Conservation (phyloP, 2,113 vertebrate genomes). For the Platycercus adscitus region DNA sequence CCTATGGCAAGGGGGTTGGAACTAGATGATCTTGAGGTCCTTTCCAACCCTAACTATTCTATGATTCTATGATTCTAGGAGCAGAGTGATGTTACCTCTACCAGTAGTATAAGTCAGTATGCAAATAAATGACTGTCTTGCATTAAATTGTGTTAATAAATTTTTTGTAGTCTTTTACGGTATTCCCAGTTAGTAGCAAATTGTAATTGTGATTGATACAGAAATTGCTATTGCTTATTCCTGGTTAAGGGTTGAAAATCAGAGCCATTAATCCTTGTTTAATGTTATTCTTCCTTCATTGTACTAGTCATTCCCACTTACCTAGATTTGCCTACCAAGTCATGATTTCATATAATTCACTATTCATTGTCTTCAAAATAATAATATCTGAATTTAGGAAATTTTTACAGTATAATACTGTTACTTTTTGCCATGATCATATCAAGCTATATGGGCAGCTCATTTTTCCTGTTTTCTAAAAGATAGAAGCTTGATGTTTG, state of each 20-base stretch:
- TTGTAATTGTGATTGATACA: neutral
- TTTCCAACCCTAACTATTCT: too few species aligned
- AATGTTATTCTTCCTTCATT: neutral
- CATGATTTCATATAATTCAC: neutral
- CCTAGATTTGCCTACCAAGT: neutral
- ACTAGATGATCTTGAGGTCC: too few species aligned
- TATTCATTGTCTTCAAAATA: neutral
- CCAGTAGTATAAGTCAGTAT: neutral
- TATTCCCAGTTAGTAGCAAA: neutral
- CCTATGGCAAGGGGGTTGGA: too few species aligned
- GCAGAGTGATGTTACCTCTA: neutral
- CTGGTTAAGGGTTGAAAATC: neutral
- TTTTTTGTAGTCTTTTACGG: neutral
- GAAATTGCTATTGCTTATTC: neutral
- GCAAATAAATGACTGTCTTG: neutral
- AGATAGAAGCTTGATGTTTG: neutral
- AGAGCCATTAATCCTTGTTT: neutral
- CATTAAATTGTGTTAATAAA: neutral
- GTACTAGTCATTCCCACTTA: neutral
- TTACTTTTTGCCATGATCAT: neutral
- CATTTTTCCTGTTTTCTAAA: neutral
- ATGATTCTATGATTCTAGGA: too few species aligned
- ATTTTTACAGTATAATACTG: neutral
- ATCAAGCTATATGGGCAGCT: neutral
- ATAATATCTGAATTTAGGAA: neutral